A percentile compares a stretch with the other conserved stretches of the same genome.
phyloP scores from a whole-genome alignment of 2,113 vertebrate genomes.

The Sylvilagus bachmani region DNA sequence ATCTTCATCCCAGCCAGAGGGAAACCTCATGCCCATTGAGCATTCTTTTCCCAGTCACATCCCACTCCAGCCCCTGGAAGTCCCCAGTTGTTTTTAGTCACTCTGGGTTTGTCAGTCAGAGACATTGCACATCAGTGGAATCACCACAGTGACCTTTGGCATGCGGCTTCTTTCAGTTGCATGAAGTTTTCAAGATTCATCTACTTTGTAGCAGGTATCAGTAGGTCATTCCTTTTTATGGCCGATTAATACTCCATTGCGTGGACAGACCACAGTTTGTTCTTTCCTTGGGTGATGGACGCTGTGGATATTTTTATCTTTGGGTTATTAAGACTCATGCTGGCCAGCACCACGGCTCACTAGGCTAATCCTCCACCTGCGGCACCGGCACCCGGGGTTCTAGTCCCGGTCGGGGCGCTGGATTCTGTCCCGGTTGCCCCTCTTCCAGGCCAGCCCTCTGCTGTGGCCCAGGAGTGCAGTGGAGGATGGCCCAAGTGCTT shows the following conservation, averaged over 20 bases:
- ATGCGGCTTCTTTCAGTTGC: not conserved
- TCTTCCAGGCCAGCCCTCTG: no score
- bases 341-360: no score
- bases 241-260: not conserved
- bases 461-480: no score
- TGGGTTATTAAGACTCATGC: not conserved
- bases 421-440: no score
- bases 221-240: not conserved
- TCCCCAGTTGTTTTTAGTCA: not conserved
- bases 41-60: not conserved
- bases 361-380: no score
- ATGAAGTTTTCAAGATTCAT: not conserved
- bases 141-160: not conserved
- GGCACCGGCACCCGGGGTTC: no score
- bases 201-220: not conserved
- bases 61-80: not conserved
- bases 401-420: no score
- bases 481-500: no score
- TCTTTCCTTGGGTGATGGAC: not conserved
- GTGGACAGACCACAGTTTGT: not conserved
- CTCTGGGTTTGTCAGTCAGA: not conserved
- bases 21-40: not conserved
- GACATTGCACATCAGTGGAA: not conserved
- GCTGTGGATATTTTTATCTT: slow-evolving; percentile 5
- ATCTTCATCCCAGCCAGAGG: not conserved